phyloP scores from a whole-genome alignment of 2,888 invertebrate genomes.

The Rotaria magnacalcarata region DNA sequence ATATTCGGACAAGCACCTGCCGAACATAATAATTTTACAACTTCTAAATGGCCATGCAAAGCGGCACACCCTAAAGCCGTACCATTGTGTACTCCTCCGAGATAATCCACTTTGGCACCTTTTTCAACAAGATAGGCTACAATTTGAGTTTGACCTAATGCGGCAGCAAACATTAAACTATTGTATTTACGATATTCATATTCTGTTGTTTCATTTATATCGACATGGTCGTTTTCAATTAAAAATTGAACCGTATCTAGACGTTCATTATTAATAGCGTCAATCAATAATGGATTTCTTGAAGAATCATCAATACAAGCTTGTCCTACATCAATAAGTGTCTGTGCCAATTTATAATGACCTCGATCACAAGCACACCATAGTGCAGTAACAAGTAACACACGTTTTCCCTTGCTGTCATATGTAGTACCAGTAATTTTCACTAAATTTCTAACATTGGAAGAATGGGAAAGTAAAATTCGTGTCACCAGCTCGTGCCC shows the following conservation, averaged over 20 bases:
- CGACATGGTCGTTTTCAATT: neutral
- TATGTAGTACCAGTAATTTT: neutral
- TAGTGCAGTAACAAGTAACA: neutral
- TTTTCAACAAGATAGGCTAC: neutral
- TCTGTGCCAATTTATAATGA: neutral
- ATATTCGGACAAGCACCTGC: neutral
- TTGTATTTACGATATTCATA: neutral
- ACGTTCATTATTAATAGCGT: neutral
- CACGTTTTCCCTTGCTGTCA: neutral
- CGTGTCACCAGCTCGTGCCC: neutral
- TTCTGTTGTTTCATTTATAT: neutral
- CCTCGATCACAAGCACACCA: conserved; percentile 17
- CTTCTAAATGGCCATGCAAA: neutral
- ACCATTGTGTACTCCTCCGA: neutral
- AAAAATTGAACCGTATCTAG: neutral
- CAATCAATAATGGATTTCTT: neutral
- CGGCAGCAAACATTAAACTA: neutral
- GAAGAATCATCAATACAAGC: neutral
- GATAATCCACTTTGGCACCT: neutral
- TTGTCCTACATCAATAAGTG: neutral
- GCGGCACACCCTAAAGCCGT: neutral
- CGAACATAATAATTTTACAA: neutral
- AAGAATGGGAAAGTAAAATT: neutral
- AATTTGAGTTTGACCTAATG: neutral
- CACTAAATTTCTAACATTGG: neutral